A percentile compares a stretch with the other conserved stretches of the same genome.
Conservation (phyloP, 2,797 vertebrate species). For the Anguilla pacifica region DNA sequence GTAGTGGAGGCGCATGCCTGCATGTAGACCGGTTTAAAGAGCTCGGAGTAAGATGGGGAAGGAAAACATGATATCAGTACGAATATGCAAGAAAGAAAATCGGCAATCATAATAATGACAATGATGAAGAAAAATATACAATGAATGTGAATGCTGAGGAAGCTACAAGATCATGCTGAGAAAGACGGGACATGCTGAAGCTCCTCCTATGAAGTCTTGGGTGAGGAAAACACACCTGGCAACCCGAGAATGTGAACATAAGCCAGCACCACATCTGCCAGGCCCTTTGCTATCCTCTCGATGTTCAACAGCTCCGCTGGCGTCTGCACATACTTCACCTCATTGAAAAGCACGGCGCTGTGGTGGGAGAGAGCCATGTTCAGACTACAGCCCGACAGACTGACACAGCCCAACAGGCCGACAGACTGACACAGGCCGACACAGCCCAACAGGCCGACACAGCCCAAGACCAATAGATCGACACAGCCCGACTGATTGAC, state of each 20-base stretch:
- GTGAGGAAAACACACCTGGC: constrained; percentile 71
- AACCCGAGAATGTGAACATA: constrained; percentile 87
- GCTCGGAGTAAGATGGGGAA: too few species aligned
- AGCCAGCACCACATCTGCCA: constrained; percentile 78
- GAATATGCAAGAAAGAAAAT: constrained; percentile 31
- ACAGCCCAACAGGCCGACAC: too few species aligned
- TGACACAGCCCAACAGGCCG: neutral
- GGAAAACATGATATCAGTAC: neutral
- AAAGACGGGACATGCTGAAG: neutral
- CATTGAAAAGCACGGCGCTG: constrained; percentile 89
- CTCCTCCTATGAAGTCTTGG: neutral
- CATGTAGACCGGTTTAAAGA: too few species aligned
- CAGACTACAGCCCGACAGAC: neutral
- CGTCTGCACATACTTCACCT: constrained; percentile 86
- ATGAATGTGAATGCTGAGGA: neutral
- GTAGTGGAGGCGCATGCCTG: too few species aligned
- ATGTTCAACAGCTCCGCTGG: constrained; percentile 76
- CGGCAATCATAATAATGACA: constrained; percentile 2
- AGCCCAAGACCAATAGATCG: too few species aligned
- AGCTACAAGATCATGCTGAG: neutral
- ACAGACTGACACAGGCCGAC: too few species aligned
- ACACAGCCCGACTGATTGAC: too few species aligned
- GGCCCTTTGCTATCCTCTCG: constrained; percentile 80
- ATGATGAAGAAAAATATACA: neutral
- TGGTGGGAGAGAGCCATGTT: constrained; percentile 15